These are phyloP conservation scores for Euplagia quadripunctaria DNA, from an alignment of 2,888 invertebrate genomes.

Conservation along the genomic window DNA sequence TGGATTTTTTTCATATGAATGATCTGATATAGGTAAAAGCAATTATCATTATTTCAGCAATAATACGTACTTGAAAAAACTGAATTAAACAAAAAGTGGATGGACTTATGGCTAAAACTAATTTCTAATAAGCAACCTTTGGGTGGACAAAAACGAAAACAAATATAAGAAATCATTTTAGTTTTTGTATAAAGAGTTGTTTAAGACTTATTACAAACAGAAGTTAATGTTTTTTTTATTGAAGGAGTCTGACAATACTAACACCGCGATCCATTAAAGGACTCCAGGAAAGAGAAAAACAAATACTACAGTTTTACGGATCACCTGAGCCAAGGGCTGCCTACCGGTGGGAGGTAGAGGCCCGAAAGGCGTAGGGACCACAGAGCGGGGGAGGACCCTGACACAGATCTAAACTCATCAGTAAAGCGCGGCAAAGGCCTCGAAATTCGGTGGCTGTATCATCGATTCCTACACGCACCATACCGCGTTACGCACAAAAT, in stretches of 20 bases:
- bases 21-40: not conserved
- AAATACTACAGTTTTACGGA: slow-evolving; percentile 82
- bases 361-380: slow-evolving; percentile 76
- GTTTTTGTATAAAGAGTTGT: not conserved
- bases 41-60: slow-evolving; percentile 5
- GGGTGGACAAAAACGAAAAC: not conserved
- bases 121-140: not conserved
- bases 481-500: slow-evolving; percentile 79
- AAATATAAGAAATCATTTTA: not conserved
- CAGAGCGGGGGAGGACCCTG: slow-evolving; percentile 82
- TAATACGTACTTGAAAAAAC: not conserved
- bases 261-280: slow-evolving; percentile 72
- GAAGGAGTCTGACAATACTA: slow-evolving; percentile 44
- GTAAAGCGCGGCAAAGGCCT: slow-evolving; percentile 78
- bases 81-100: not conserved
- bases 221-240: not conserved
- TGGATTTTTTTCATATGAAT: not conserved
- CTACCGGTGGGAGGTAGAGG: slow-evolving; percentile 67
- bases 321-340: slow-evolving; percentile 72
- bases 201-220: too few relatives aligned
- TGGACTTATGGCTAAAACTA: not conserved
- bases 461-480: slow-evolving; percentile 82
- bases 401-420: slow-evolving; percentile 85
- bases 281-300: slow-evolving; percentile 72
- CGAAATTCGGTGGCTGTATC: slow-evolving; percentile 82